These are phyloP conservation scores for Diogma glabrata DNA, from an alignment of 2,888 invertebrate species.

Conservation along the genomic window DNA sequence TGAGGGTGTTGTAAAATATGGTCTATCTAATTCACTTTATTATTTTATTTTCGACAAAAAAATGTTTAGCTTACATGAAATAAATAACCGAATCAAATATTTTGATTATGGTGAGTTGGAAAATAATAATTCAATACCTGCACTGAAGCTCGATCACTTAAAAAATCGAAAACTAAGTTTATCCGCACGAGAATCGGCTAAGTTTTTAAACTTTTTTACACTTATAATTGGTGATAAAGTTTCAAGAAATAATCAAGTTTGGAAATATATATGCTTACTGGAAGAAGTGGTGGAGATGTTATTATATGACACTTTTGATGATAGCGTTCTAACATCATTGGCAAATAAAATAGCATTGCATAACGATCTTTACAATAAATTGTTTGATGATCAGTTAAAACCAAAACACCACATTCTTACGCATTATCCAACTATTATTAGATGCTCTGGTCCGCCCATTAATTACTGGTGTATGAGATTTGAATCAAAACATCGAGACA, in stretches of 20 bases:
- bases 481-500: background rate
- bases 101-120: too few species aligned
- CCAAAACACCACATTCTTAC: background rate
- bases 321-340: background rate
- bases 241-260: background rate
- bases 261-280: background rate
- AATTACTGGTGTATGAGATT: background rate
- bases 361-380: background rate
- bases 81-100: background rate
- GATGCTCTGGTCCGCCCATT: background rate
- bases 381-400: background rate
- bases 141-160: background rate
- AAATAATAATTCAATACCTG: background rate
- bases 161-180: background rate
- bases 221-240: background rate
- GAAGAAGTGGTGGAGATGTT: background rate
- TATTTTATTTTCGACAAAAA: constrained; percentile 1
- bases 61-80: background rate
- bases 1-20: constrained; percentile 5
- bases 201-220: background rate
- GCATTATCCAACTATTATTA: background rate
- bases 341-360: background rate
- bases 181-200: background rate
- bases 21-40: background rate
- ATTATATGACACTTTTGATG: background rate